Percentiles rank a stretch among this genome's conserved stretches.
phyloP scores from a whole-genome alignment of 1,140 invertebrate species.

The Dendroctonus ponderosae region DNA sequence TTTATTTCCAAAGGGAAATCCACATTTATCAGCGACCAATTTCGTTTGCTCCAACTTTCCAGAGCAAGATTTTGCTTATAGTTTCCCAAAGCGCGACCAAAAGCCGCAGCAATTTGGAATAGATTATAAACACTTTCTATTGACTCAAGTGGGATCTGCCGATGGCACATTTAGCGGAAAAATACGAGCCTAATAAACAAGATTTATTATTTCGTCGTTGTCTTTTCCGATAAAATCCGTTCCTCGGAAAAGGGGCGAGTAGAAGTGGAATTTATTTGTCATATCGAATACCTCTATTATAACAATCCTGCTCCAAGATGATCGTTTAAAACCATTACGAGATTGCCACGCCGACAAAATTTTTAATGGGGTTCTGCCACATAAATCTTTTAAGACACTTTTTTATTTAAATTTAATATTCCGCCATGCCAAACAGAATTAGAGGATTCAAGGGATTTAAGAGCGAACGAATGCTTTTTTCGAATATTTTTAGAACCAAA shows the following conservation, averaged over 20 bases:
- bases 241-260: background rate
- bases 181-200: background rate
- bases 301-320: slow-evolving; percentile 18
- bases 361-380: slow-evolving; percentile 21
- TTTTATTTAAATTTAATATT: slow-evolving; percentile 29
- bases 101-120: no score
- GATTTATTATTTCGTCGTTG: background rate
- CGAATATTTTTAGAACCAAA: no score
- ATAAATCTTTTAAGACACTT: slow-evolving; percentile 28
- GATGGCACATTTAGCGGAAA: no score
- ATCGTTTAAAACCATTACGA: slow-evolving; percentile 26
- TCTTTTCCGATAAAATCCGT: background rate
- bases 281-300: slow-evolving; percentile 16
- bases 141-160: no score
- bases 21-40: slow-evolving; percentile 7
- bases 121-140: no score
- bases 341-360: slow-evolving; percentile 25
- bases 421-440: background rate
- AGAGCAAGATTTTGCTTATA: no score
- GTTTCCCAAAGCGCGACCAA: no score
- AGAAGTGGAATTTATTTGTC: slow-evolving; percentile 12
- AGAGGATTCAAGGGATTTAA: no score
- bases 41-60: background rate
- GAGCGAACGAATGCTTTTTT: no score
- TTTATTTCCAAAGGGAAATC: background rate